These are phyloP conservation scores for Taxidea taxus DNA, from an alignment of 2,113 vertebrate species.

Conservation along the genomic window DNA sequence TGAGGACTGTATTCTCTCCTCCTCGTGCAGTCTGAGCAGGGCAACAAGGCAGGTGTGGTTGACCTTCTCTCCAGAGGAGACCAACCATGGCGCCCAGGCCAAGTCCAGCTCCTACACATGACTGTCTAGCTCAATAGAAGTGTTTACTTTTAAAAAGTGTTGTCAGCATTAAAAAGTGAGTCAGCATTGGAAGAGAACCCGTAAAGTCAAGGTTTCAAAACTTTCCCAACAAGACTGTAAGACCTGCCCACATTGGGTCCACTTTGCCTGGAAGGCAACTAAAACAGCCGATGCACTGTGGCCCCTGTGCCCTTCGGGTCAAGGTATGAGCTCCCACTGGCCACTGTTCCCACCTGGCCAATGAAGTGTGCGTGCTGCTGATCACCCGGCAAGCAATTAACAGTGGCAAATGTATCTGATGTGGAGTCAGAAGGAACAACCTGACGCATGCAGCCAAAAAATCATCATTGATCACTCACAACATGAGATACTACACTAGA, in stretches of 20 bases:
- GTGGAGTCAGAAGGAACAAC: background rate
- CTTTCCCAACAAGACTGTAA: background rate
- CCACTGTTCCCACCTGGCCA: rapidly evolving
- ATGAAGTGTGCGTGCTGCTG: background rate
- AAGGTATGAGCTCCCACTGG: rapidly evolving
- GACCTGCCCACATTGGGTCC: background rate
- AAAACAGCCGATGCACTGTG: rapidly evolving
- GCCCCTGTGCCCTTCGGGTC: background rate
- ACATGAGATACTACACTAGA: background rate
- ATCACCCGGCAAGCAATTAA: background rate
- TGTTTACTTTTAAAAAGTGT: background rate
- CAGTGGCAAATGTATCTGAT: background rate
- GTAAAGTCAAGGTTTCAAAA: background rate
- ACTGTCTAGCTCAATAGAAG: background rate
- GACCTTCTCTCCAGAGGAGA: background rate
- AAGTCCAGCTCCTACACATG: too few relatives aligned
- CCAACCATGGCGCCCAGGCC: background rate
- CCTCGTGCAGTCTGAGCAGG: background rate
- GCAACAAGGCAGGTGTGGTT: background rate
- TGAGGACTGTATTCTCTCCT: background rate
- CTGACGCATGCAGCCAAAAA: too few relatives aligned
- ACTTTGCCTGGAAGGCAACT: background rate
- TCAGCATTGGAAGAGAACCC: background rate
- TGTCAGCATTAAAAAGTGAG: background rate
- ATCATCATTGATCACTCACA: background rate